Base-by-base conservation (phyloP, 1,140 invertebrate genomes). In the Rhopalosiphum padi region DNA sequence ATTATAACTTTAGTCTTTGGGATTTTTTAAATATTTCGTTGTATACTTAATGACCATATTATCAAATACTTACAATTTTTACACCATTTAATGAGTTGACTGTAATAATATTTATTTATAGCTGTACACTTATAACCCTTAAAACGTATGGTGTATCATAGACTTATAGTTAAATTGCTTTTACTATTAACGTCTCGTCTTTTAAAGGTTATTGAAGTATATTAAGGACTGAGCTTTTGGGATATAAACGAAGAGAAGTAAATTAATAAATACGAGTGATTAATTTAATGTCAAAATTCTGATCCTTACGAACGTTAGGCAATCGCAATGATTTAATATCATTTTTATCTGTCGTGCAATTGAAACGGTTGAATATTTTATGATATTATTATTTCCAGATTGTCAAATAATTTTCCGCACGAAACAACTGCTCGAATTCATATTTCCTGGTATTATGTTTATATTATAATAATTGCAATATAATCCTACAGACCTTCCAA, bases 301-400 rank as follows among this genome's bases (percentile, higher is more conserved):
- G 18, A 83, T 83, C 37, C 35, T 83, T 37, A 2, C 41, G 6
- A 83, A 41, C 21, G 21, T 41, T 83, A 41, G 18, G 30, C 60
- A 77, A 35, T 18, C 4, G 4, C 15, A 77, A 77, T 77, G 4
- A 77, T 77, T 77, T 77, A 77, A 77, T n/a, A 77, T 77, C 30
- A 1, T 77, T 77, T 68, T 68, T 5, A n/a, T 68, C 60, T 77
- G 60, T 35, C 30, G 15, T 77, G 60, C 60, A n/a, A 68, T 68
- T n/a, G 60, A 77, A 77, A n/a, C 60, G 60, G n/a, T 35, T 77
- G 60, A 77, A 77, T 77, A 77, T 77, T 77, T n/a, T 77, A 77
- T n/a, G 15, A 68, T 35, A n/a, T 77, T 77, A n/a, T 77, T 77
- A 77, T 77, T 21, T 77, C 30, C n/a, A 77, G 30, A 68, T 30